A percentile compares a stretch with the other conserved stretches of the same genome.
phyloP scores from a whole-genome alignment of 2,113 vertebrate species.

The Brachypteracias leptosomus region DNA sequence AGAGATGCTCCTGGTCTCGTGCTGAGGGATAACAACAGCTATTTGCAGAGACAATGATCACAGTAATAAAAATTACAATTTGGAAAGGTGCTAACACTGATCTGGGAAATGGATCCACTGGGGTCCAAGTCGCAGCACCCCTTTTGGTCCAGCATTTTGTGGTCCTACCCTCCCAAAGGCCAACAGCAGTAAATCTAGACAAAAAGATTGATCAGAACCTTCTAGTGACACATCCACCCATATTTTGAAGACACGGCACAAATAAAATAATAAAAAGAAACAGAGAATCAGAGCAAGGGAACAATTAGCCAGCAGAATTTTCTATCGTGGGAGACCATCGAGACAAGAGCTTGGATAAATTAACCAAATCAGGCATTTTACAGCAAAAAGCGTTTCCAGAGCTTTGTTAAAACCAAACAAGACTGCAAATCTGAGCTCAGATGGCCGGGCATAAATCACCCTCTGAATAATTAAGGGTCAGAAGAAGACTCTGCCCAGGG shows the following conservation, averaged over 20 bases:
- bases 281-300: background rate
- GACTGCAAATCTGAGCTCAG: background rate
- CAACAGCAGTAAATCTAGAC: background rate
- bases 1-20: background rate
- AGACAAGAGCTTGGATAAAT: background rate
- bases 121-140: background rate
- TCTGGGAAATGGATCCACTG: background rate
- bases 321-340: background rate
- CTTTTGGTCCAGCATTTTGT: background rate
- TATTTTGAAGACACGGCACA: background rate
- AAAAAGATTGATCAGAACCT: background rate
- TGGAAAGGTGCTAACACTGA: background rate
- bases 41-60: background rate
- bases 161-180: background rate
- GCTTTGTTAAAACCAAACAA: background rate
- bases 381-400: background rate
- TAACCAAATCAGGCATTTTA: background rate
- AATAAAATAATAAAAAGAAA: background rate
- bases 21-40: background rate
- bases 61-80: accelerated
- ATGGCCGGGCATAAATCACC: background rate
- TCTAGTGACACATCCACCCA: background rate
- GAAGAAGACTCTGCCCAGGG: background rate
- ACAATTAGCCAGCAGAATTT: background rate
- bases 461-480: background rate